Conservation (phyloP, 2,797 vertebrate species). For the Calcarius lapponicus region DNA sequence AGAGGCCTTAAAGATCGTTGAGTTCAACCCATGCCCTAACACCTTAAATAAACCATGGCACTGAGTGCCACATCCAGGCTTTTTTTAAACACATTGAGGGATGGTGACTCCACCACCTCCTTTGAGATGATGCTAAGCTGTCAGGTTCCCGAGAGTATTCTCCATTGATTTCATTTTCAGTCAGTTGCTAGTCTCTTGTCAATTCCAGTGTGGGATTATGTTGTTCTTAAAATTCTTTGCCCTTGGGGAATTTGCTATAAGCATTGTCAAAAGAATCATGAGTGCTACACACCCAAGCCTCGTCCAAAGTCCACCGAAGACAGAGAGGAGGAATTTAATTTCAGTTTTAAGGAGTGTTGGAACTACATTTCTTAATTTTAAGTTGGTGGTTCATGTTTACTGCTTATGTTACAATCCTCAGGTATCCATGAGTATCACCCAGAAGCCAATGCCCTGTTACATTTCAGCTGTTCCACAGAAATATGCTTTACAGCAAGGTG, state of each 20-base stretch:
- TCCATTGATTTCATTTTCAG: background rate
- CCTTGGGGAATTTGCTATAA: too few species aligned
- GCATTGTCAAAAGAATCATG: background rate
- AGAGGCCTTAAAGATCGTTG: background rate
- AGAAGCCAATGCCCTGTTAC: background rate
- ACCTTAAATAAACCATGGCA: background rate
- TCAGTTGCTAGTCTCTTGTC: background rate
- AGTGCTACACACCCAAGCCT: background rate
- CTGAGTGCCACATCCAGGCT: background rate
- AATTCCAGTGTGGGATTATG: background rate
- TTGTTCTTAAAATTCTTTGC: background rate
- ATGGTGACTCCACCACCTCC: background rate
- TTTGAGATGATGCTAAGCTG: too few species aligned
- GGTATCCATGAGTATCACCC: background rate
- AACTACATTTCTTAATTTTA: background rate
- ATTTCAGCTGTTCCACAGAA: background rate
- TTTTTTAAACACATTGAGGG: background rate
- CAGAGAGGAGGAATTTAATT: background rate
- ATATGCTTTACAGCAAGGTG: background rate
- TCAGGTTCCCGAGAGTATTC: rapidly evolving
- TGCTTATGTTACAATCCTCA: background rate
- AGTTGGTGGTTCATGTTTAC: background rate
- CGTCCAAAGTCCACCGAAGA: background rate
- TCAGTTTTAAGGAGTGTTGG: background rate
- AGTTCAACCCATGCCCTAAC: background rate